These are phyloP conservation scores for Ceyx melanurus DNA, from an alignment of 2,113 vertebrate genomes.

Conservation along the genomic window DNA sequence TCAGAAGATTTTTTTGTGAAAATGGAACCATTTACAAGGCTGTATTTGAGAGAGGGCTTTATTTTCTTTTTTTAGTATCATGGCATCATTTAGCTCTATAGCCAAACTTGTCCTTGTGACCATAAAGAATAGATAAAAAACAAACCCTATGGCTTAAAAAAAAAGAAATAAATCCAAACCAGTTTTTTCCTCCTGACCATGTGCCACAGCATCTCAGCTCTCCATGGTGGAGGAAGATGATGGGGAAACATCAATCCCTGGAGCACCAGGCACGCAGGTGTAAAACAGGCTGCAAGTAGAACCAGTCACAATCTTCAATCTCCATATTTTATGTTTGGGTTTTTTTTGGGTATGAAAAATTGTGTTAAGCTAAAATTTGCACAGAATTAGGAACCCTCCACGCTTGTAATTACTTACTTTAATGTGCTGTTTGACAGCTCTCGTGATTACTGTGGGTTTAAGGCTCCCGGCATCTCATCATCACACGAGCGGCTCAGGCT, in stretches of 20 bases:
- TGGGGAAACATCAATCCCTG: accelerated
- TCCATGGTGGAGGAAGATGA: background rate
- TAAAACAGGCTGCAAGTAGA: background rate
- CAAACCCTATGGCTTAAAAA: background rate
- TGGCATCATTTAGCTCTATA: background rate
- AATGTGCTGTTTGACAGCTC: constrained; percentile 12
- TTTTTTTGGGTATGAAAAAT: background rate
- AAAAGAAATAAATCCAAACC: background rate
- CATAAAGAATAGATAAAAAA: background rate
- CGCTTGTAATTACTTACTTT: constrained; percentile 4
- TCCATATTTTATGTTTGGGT: background rate
- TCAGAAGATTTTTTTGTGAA: background rate
- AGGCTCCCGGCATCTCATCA: background rate
- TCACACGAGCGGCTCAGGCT: accelerated
- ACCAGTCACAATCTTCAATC: background rate
- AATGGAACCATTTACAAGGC: background rate
- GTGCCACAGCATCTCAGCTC: background rate
- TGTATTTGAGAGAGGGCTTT: background rate
- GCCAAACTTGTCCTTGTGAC: background rate
- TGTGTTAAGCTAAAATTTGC: background rate
- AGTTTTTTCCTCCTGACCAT: background rate
- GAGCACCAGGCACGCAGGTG: background rate
- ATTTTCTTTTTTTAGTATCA: background rate
- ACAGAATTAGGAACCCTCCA: background rate
- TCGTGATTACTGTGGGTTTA: background rate